These are phyloP conservation scores for Limnephilus rhombicus DNA, from an alignment of 2,888 invertebrate species.

Conservation along the genomic window DNA sequence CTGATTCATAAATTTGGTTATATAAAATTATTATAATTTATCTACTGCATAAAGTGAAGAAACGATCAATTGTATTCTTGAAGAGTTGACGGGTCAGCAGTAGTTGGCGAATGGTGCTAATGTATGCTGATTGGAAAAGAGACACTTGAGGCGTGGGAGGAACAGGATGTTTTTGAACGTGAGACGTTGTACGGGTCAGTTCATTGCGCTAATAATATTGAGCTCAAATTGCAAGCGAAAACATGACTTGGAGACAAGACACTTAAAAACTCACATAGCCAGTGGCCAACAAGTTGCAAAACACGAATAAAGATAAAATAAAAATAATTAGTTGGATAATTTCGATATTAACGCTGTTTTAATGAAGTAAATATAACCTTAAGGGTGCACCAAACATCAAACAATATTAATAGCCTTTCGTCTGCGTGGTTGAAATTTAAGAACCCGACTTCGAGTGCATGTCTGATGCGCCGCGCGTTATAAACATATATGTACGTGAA, in stretches of 20 bases:
- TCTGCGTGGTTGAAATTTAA: too few relatives aligned
- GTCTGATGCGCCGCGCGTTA: too few relatives aligned
- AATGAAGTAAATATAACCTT: too few relatives aligned
- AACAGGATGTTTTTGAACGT: not conserved
- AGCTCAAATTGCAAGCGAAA: conserved; percentile 12
- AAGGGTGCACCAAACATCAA: too few relatives aligned
- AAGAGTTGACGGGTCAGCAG: not conserved
- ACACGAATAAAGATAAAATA: not conserved
- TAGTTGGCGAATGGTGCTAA: not conserved
- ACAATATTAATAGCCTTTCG: too few relatives aligned
- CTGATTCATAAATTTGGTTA: not conserved
- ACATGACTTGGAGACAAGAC: not conserved
- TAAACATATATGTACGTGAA: too few relatives aligned
- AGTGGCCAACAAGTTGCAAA: not conserved
- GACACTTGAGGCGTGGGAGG: not conserved
- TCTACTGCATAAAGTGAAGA: not conserved
- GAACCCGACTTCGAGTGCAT: too few relatives aligned
- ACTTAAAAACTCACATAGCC: not conserved
- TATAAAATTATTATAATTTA: not conserved
- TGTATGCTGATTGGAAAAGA: not conserved
- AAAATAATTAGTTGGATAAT: not conserved
- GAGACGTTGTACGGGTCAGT: not conserved
- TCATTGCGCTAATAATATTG: not conserved
- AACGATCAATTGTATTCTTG: not conserved
- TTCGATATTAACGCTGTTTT: not conserved